Evolutionary conservation across 1,140 invertebrate species (phyloP), one percentile per base, ranked within the genome.

Genomic region (Macrosteles quadrilineatus): DNA sequence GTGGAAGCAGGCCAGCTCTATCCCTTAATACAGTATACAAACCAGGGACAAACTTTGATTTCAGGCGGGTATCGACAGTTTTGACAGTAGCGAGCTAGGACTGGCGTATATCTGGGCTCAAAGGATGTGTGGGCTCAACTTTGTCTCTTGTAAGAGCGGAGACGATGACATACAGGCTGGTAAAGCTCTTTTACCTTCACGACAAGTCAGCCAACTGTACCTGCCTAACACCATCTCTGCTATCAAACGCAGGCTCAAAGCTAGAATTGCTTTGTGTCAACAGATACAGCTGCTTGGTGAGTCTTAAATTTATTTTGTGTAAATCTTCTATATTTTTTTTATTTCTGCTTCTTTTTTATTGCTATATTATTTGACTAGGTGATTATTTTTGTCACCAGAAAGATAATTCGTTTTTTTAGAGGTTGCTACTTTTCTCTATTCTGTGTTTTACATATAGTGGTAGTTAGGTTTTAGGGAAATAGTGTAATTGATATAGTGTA

Each of bases 91-190:
- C 29, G 74, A 80, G n/a, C 79, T 91, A 63, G 95, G 95, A 0
- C 87, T 87, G 73, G 93, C 95, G 0, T 98, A 94, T 75, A 83
- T 87, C 72, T 98, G 96, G 96, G 91, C 92, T 1, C 96, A 98
- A 81, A 86, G 87, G 80, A 86, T 97, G 80, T 92, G 91, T 76
- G 94, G 95, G 1, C 80, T 96, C 63, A 87, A 94, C 78, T 96
- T 95, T 83, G 12, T 57, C 9, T 31, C 45, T 0, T n/a, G 25
- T 11, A 2, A 31, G 6, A 25, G 43, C 1, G 21, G 29, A 1
- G 23, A 62, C 12, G 36, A 43, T 32, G 67, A 68, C 19, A 65
- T 70, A 14, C 62, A 73, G 40, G 80, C 81, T 21, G 83, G 79
- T 74, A 36, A 36, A 36, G 4, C 32, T 6, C 32, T 14, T 36